Conservation (phyloP, 2,888 invertebrate species). For the Ametastegia equiseti region DNA sequence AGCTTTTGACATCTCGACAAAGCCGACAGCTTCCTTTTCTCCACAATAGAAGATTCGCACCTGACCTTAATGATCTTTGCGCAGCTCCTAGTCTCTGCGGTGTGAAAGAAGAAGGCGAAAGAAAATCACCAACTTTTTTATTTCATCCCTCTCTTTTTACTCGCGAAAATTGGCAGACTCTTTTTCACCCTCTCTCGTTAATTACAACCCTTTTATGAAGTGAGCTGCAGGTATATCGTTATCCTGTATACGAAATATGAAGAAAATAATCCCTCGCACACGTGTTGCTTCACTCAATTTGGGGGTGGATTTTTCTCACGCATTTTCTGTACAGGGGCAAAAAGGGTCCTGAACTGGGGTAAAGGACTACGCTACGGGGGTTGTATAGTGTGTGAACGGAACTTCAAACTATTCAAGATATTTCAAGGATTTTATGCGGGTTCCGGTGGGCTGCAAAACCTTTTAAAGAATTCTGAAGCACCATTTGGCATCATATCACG, state of each 20-base stretch:
- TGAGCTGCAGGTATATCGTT: too few relatives aligned
- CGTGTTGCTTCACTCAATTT: constrained; percentile 15
- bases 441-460: constrained; percentile 51
- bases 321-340: background rate
- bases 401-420: constrained; percentile 55
- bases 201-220: background rate
- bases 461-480: constrained; percentile 28
- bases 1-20: too few relatives aligned
- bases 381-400: constrained; percentile 49
- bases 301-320: constrained; percentile 38
- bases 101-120: background rate
- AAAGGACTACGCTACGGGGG: background rate
- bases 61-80: constrained; percentile 18
- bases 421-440: constrained; percentile 58
- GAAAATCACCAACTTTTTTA: background rate
- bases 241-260: too few relatives aligned
- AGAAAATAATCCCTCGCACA: background rate
- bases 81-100: background rate
- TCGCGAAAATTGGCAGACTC: background rate
- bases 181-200: background rate
- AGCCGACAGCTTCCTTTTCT: constrained; percentile 3
- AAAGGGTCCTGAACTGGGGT: background rate
- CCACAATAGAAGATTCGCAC: constrained; percentile 6
- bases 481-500: background rate
- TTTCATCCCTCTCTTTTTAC: background rate